Percentiles rank a stretch among this genome's conserved stretches.
These are phyloP conservation scores for Chymomyza amoena DNA, from an alignment of 2,888 invertebrate genomes.

Conservation along the genomic window DNA sequence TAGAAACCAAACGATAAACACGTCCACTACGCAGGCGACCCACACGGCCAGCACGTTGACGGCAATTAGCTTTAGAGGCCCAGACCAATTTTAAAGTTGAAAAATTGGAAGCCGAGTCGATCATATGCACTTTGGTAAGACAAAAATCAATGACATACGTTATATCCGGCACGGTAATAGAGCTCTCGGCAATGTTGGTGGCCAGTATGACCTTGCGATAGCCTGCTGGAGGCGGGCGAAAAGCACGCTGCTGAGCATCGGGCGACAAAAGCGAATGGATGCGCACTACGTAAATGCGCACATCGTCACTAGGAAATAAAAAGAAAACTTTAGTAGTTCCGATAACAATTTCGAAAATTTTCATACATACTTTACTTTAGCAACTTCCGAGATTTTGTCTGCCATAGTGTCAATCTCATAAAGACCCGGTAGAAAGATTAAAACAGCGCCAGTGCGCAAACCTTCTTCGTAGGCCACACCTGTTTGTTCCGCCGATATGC, in stretches of 20 bases:
- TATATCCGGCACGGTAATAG: constrained; percentile 93
- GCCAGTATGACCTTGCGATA: constrained; percentile 90
- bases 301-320: constrained; percentile 30
- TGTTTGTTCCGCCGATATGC: constrained; percentile 35
- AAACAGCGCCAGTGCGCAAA: constrained; percentile 81
- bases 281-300: constrained; percentile 56
- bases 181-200: constrained; percentile 95
- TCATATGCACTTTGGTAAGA: constrained; percentile 89
- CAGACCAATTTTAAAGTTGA: constrained; percentile 86
- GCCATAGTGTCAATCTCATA: constrained; percentile 86
- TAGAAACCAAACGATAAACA: constrained; percentile 89
- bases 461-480: constrained; percentile 69
- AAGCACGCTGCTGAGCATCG: constrained; percentile 85
- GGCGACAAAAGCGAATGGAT: constrained; percentile 89
- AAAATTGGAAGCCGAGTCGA: constrained; percentile 86
- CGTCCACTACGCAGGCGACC: constrained; percentile 92
- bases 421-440: constrained; percentile 94
- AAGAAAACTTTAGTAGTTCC: not conserved
- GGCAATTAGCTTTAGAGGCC: constrained; percentile 94
- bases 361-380: constrained; percentile 33
- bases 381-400: constrained; percentile 27
- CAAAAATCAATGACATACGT: constrained; percentile 97
- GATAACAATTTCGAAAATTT: too few species aligned
- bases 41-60: constrained; percentile 93
- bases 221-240: constrained; percentile 73